Evolutionary conservation across 2,113 vertebrate genomes (phyloP).

Genomic region (Trinectes maculatus): DNA sequence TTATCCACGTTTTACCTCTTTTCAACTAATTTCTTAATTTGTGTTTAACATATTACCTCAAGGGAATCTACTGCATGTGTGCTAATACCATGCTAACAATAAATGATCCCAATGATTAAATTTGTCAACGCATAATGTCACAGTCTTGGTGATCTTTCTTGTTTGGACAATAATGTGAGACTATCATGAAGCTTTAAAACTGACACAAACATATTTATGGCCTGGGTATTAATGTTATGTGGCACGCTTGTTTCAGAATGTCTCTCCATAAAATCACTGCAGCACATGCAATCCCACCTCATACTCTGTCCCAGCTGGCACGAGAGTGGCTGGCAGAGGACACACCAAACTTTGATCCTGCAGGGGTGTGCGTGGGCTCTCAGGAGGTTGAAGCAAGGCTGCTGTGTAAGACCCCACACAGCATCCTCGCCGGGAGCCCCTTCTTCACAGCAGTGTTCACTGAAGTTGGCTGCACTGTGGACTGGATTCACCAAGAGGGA

Average conservation of each 20-base stretch:
- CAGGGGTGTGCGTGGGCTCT: conserved; percentile 79
- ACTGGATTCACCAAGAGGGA: conserved; percentile 83
- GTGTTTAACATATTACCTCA: neutral
- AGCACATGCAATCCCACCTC: conserved; percentile 71
- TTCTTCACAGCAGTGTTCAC: conserved; percentile 87
- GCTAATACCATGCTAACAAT: too few species aligned
- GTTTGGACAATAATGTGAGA: neutral
- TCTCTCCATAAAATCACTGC: neutral
- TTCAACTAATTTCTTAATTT: too few species aligned
- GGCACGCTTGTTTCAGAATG: conserved; percentile 51
- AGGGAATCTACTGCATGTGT: neutral
- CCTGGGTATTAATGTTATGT: neutral
- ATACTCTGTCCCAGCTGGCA: conserved; percentile 75
- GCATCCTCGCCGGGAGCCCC: conserved; percentile 83
- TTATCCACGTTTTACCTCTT: too few species aligned
- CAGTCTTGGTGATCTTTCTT: neutral
- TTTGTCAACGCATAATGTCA: neutral
- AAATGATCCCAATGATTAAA: too few species aligned
- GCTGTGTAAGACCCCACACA: conserved; percentile 82
- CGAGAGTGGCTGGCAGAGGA: conserved; percentile 87
- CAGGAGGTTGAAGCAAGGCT: conserved; percentile 68
- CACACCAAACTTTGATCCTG: conserved; percentile 82
- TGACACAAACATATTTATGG: neutral
- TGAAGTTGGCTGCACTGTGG: conserved; percentile 82
- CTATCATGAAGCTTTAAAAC: neutral